Evolutionary conservation across 2,113 vertebrate genomes (phyloP).

Genomic region (Notiomystis cincta): DNA sequence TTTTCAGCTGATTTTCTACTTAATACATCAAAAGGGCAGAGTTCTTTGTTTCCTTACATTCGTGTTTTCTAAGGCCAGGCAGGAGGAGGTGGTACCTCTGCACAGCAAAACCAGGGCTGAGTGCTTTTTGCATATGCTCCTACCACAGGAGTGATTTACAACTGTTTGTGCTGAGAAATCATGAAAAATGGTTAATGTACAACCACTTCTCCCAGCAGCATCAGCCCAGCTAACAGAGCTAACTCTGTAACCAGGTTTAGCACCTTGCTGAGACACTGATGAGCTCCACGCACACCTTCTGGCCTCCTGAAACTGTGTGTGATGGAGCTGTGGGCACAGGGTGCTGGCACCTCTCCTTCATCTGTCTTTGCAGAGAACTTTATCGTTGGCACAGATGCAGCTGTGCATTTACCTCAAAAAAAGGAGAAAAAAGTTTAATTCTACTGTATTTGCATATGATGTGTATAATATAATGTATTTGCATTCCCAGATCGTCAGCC

Average conservation of each 20-base stretch:
- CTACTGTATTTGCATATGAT: not conserved
- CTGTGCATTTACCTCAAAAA: not conserved
- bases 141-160: not conserved
- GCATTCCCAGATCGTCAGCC: not conserved
- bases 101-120: not conserved
- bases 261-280: not conserved
- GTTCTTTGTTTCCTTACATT: not conserved
- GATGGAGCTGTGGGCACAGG: fast-evolving
- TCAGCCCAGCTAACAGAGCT: not conserved
- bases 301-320: fast-evolving
- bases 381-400: not conserved
- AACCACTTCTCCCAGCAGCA: not conserved
- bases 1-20: not conserved
- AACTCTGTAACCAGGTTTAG: too few species aligned
- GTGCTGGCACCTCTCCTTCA: not conserved
- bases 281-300: not conserved
- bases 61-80: not conserved
- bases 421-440: not conserved
- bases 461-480: not conserved
- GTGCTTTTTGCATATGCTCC: not conserved
- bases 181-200: not conserved
- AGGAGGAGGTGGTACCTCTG: not conserved
- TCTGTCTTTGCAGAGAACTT: not conserved
- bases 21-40: not conserved
- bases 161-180: not conserved